phyloP scores from a whole-genome alignment of 2,113 vertebrate species.

The Malurus cyaneus region DNA sequence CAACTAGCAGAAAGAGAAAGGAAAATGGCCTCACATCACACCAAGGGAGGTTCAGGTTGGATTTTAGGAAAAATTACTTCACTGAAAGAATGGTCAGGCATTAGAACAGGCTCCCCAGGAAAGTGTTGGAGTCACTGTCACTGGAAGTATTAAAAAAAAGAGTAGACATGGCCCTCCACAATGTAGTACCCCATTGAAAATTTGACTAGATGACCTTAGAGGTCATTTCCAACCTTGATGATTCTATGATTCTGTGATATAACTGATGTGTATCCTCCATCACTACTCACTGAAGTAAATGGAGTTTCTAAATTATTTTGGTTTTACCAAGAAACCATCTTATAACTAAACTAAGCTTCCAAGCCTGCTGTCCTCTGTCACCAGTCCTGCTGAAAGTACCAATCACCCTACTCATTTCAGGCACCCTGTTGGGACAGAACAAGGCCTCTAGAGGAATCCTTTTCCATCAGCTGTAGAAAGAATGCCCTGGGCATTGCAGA shows the following conservation, averaged over 20 bases:
- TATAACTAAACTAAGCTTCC: not conserved
- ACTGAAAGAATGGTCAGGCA: not conserved
- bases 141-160: not conserved
- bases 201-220: not conserved
- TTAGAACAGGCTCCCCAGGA: not conserved
- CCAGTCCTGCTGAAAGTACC: not conserved
- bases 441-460: not conserved
- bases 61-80: not conserved
- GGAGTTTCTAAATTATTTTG: not conserved
- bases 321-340: not conserved
- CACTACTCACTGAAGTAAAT: not conserved
- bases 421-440: not conserved
- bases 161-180: rapidly evolving
- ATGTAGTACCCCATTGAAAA: rapidly evolving
- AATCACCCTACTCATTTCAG: not conserved
- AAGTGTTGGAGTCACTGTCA: no score
- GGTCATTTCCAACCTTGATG: not conserved
- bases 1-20: not conserved
- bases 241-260: not conserved
- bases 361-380: not conserved
- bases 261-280: not conserved
- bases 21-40: not conserved
- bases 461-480: not conserved
- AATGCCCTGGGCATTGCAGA: not conserved
- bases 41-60: not conserved